Evolutionary conservation across 2,113 vertebrate genomes (phyloP), one percentile per base, ranked within the genome.

Genomic region (Dipodomys ordii): DNA sequence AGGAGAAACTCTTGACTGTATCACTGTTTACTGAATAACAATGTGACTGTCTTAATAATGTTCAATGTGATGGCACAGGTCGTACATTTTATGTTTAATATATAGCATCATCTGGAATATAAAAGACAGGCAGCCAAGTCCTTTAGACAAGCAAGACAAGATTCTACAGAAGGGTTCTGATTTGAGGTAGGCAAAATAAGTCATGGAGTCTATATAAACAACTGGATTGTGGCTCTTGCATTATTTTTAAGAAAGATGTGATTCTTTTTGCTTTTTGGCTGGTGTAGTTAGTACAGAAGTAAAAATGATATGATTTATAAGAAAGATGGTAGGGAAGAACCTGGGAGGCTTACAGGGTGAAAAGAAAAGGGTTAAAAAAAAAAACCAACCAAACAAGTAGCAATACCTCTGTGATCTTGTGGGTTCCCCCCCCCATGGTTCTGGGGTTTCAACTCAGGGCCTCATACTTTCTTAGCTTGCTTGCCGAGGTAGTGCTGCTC

Each of bases 21-120:
- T 35, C 28, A 92, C 30, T 81, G 73, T 67, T 93, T 67, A 84
- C 25, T 94, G 19, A 83, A 1, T n/a, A 91, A 77, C 57, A 60
- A 83, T 80, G 89, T 64, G 83, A 44, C 11, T 65, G 67, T 79
- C 35, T 78, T n/a, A 82, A 30, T 74, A 84, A 92, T 46, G 35
- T 95, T 4, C 28, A 92, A 87, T 78, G 53, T 86, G 28, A 94
- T 87, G 46, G 46, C 77, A 72, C 9, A 86, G 20, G 53, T 44
- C 44, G 72, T n/a, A 90, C 11, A 87, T 62, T 85, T 87, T 67
- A 89, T 92, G 64, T 83, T 93, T 90, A 82, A 85, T 25, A 85
- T 22, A 88, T 1, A 71, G 1, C 44, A 90, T 62, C 19, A 44
- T 27, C 8, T 69, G 22, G 22, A 91, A 93, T 88, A 80, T 7